A percentile compares a stretch with the other conserved stretches of the same genome.
These are phyloP conservation scores for Dione vanillae DNA, from an alignment of 2,888 invertebrate species.

Conservation along the genomic window DNA sequence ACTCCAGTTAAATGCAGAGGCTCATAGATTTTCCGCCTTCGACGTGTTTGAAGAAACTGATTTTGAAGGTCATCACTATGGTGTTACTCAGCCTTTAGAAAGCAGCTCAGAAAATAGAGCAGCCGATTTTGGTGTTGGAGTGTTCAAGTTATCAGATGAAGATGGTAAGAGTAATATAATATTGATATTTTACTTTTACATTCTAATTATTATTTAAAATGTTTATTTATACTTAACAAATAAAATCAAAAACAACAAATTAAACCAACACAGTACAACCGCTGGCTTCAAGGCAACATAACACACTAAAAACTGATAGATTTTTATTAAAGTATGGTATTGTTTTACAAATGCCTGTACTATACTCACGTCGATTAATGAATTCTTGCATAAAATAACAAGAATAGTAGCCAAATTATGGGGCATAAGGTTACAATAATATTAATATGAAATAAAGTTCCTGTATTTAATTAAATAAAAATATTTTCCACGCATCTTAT, in stretches of 20 bases:
- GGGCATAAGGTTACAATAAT: neutral
- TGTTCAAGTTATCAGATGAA: conserved; percentile 77
- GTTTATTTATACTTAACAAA: too few species aligned
- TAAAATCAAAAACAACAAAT: too few species aligned
- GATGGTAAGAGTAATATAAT: conserved; percentile 65
- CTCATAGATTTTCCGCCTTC: conserved; percentile 85
- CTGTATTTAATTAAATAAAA: neutral
- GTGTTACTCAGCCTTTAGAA: conserved; percentile 66
- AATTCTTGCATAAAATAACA: conserved; percentile 1
- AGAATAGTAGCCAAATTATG: neutral
- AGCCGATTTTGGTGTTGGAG: conserved; percentile 77
- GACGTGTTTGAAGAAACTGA: conserved; percentile 84
- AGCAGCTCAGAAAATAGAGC: conserved; percentile 70
- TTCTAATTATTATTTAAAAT: neutral
- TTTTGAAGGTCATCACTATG: conserved; percentile 73
- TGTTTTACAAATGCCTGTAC: neutral
- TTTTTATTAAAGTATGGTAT: neutral
- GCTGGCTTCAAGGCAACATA: too few species aligned
- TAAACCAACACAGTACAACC: neutral
- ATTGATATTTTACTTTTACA: neutral
- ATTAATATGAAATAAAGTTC: neutral
- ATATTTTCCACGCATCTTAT: neutral
- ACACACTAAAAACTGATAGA: too few species aligned
- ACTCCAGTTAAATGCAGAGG: conserved; percentile 87
- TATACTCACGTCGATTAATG: neutral